A percentile compares a stretch with the other conserved stretches of the same genome.
Evolutionary conservation across 1,140 invertebrate genomes (phyloP).

Genomic region (Manduca sexta): DNA sequence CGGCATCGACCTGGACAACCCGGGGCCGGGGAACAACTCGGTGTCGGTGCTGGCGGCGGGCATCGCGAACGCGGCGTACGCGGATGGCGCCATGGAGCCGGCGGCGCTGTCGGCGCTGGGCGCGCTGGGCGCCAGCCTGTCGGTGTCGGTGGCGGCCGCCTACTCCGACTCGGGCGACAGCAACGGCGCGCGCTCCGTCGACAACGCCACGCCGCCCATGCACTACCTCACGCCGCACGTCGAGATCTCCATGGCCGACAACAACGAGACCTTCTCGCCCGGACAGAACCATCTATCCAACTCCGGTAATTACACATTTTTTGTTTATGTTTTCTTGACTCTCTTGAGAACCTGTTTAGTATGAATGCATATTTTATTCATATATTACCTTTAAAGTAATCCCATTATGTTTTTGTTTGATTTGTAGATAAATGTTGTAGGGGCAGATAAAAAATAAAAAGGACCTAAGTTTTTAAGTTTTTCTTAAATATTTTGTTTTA

Average conservation of each 20-base stretch:
- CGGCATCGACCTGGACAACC: slow-evolving; percentile 91
- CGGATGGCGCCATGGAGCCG: slow-evolving; percentile 72
- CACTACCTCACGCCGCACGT: slow-evolving; percentile 92
- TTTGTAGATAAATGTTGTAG: too few relatives aligned
- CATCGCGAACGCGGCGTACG: slow-evolving; percentile 74
- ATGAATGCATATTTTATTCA: too few relatives aligned
- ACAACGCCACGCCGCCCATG: slow-evolving; percentile 90
- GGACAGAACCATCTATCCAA: slow-evolving; percentile 61
- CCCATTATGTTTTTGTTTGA: too few relatives aligned
- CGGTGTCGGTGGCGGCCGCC: slow-evolving; percentile 76
- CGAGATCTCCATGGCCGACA: slow-evolving; percentile 90
- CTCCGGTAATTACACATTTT: slow-evolving; percentile 20
- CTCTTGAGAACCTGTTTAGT: neutral
- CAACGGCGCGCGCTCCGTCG: slow-evolving; percentile 82
- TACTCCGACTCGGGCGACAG: slow-evolving; percentile 87
- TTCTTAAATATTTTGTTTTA: neutral
- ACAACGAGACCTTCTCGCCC: slow-evolving; percentile 70
- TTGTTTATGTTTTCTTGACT: too few relatives aligned
- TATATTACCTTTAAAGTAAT: too few relatives aligned
- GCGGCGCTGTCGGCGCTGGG: slow-evolving; percentile 71
- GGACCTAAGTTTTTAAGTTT: neutral
- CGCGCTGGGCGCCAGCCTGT: slow-evolving; percentile 71
- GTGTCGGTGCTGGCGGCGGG: slow-evolving; percentile 77
- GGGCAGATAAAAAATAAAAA: neutral
- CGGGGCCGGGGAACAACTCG: slow-evolving; percentile 83